A percentile compares a stretch with the other conserved stretches of the same genome.
Evolutionary conservation across 2,888 invertebrate species (phyloP).

Genomic region (Clepsis dumicolana): DNA sequence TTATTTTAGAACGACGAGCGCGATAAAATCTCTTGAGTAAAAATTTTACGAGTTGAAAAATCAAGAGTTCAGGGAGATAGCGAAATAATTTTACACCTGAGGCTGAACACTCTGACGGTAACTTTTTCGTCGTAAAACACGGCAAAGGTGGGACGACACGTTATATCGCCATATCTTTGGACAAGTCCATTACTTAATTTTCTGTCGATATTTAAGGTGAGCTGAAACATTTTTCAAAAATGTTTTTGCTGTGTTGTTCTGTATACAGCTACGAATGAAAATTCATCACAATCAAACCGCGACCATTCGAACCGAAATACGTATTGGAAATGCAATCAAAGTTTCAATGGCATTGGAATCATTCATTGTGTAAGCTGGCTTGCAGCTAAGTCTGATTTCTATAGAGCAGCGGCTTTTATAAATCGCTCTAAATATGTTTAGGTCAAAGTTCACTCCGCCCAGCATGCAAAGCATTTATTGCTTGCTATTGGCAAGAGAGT

Average conservation of each 20-base stretch:
- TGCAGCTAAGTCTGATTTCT: constrained; percentile 9
- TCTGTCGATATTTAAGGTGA: constrained; percentile 26
- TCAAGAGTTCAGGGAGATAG: constrained; percentile 65
- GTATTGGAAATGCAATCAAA: constrained; percentile 23
- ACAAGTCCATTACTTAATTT: constrained; percentile 35
- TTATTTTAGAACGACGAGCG: constrained; percentile 60
- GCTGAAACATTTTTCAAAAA: neutral
- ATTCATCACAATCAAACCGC: constrained; percentile 35
- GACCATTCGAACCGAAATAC: constrained; percentile 25
- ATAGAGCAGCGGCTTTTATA: constrained; percentile 45
- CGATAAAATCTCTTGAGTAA: constrained; percentile 68
- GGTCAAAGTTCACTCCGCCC: constrained; percentile 51
- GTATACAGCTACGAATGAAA: constrained; percentile 15
- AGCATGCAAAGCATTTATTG: constrained; percentile 60
- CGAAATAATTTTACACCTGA: constrained; percentile 64
- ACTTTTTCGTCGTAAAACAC: constrained; percentile 51
- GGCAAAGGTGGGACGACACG: constrained; percentile 20
- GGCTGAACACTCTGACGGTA: constrained; percentile 53
- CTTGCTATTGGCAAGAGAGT: constrained; percentile 66
- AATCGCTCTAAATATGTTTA: constrained; percentile 51
- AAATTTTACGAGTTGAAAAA: constrained; percentile 70
- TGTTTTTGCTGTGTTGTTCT: neutral
- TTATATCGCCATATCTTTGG: constrained; percentile 29
- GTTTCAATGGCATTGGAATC: constrained; percentile 26
- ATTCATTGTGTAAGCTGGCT: constrained; percentile 17